Conservation (phyloP, 2,888 invertebrate genomes). For the Stenichneumon culpator region DNA sequence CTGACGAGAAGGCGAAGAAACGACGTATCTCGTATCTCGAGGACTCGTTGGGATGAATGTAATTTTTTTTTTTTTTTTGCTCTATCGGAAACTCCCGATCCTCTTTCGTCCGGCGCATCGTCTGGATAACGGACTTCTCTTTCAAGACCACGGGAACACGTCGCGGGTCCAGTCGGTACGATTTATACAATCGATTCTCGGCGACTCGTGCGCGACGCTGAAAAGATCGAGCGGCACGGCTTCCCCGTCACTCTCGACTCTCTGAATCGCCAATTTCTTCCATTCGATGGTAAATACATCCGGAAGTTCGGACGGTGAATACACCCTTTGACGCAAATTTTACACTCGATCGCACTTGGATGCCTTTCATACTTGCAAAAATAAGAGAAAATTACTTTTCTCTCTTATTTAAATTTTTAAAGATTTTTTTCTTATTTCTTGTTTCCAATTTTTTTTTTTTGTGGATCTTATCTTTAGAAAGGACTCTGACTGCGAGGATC, state of each 20-base stretch:
- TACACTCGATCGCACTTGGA: neutral
- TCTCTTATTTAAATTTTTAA: neutral
- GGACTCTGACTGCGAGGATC: no score
- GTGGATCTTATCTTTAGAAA: neutral
- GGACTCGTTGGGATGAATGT: slow-evolving; percentile 22
- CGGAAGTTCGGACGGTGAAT: neutral
- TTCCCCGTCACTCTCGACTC: neutral
- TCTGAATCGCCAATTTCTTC: neutral
- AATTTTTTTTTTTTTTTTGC: slow-evolving; percentile 21
- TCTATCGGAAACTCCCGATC: slow-evolving; percentile 19
- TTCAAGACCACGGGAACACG: neutral
- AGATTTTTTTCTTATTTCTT: no score
- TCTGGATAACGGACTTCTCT: slow-evolving; percentile 32
- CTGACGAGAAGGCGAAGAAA: slow-evolving; percentile 24
- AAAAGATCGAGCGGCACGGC: neutral
- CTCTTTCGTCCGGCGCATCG: slow-evolving; percentile 14
- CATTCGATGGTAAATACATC: neutral
- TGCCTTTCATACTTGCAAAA: neutral
- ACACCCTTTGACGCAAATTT: neutral
- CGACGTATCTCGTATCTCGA: slow-evolving; percentile 28
- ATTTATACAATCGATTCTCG: slow-evolving; percentile 27
- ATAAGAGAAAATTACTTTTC: neutral
- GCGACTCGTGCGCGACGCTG: neutral
- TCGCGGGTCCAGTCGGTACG: slow-evolving; percentile 3
- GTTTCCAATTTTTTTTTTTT: neutral